Base-by-base conservation (phyloP, 2,888 invertebrate genomes). In the Congeria kusceri region DNA sequence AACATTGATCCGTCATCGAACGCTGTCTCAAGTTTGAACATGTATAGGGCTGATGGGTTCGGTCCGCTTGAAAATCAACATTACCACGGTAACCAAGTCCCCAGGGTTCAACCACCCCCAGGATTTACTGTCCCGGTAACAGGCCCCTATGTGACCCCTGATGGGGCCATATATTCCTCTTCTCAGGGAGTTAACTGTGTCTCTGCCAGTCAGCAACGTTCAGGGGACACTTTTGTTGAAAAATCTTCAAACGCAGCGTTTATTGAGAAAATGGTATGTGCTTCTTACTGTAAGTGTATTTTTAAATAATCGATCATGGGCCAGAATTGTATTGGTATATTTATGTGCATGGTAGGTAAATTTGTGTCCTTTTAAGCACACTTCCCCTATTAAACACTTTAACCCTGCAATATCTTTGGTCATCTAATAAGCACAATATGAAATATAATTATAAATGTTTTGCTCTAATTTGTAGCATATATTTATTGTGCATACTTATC, bases 221-320 rank as follows among this genome's bases (percentile, higher is more conserved):
- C 39, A 39, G 15, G 9, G 39, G 39, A 39, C 39, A 39, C 39
- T 39, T 39, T 3, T 39, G 39, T 39, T 13, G 39, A 39, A 39
- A 39, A 39, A 39, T 39, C 39, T 53, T 68, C 77, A 18, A 77
- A 77, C 64, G 28, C 64, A 49, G 68, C 44, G 7, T 83, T 83
- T 56, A 59, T 80, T 46, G 83, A 83, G 3, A 79, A 72, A 80
- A 71, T 83, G 83, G 83, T 80, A 62, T 74, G 76, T 53, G 49
- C 20, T 46, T 44, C 29, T n/a, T 25, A 13, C 5, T 27, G 46
- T 23, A 20, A 18, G n/a, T 64, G 9, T 18, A 15, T 49, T 25
- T n/a, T 11, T 25, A 56, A 25, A n/a, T n/a, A n/a, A n/a, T n/a
- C n/a, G n/a, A n/a, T n/a, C n/a, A n/a, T n/a, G n/a, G n/a, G n/a